phyloP scores from a whole-genome alignment of 2,797 vertebrate genomes.

The Distichodus sexfasciatus region DNA sequence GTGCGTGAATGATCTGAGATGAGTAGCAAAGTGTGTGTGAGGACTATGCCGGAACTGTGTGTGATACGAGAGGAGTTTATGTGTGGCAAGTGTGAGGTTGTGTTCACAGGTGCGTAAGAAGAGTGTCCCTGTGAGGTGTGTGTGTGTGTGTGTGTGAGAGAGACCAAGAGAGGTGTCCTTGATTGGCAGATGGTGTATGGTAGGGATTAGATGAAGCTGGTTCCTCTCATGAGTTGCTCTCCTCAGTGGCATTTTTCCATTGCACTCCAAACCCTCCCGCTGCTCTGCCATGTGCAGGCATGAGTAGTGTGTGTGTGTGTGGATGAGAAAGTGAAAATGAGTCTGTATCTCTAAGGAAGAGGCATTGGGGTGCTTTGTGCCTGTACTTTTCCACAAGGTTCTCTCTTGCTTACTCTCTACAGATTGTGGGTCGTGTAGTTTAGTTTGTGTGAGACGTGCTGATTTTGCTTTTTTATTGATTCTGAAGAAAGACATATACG shows the following conservation, averaged over 20 bases:
- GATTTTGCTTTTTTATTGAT: no score
- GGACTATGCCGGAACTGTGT: background rate
- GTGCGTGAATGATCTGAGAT: background rate
- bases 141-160: background rate
- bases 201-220: slow-evolving; percentile 14
- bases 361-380: background rate
- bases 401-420: background rate
- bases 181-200: slow-evolving; percentile 44
- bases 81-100: slow-evolving; percentile 1
- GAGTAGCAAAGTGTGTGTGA: background rate
- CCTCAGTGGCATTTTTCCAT: slow-evolving; percentile 45
- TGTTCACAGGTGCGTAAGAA: slow-evolving; percentile 5
- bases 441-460: no score
- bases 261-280: slow-evolving; percentile 31
- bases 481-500: no score
- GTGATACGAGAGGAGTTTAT: background rate
- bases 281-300: slow-evolving; percentile 29
- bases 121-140: background rate
- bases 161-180: slow-evolving; percentile 5
- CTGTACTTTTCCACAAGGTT: background rate
- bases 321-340: slow-evolving; percentile 10
- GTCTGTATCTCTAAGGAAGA: slow-evolving; percentile 28
- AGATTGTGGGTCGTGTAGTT: no score
- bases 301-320: background rate
- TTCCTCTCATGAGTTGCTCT: slow-evolving; percentile 27